Base-by-base conservation (phyloP, 2,113 vertebrate genomes). In the Elachura formosa region DNA sequence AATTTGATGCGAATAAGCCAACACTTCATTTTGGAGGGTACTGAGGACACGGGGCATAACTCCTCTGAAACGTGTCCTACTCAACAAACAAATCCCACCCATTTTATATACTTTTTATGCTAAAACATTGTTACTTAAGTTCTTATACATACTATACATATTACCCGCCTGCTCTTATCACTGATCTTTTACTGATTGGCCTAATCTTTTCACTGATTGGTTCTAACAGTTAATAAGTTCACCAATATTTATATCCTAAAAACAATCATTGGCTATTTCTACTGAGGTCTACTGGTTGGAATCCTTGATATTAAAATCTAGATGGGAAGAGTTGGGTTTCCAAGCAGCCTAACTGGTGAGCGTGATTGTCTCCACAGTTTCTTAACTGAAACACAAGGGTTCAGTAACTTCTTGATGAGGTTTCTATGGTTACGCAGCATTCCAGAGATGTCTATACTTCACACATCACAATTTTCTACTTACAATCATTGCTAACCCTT, bases 301-400 rank as follows among this genome's bases (percentile, higher is more conserved):
- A 68, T 51, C 9, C 14, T 51, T 36, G 14, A 51, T 43, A 51
- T 33, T 36, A 43, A 59, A 76, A 68, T 31, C 31, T 36, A 85
- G 25, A 36, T 66, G 25, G 13, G 34, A 76, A 59, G 26, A 17
- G 2, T 5, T 33, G 5, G 22, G 14, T 59, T 86, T 76, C 62
- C 83, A 59, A 68, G 26, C 22, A 58, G 52, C 5, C 6, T 26
- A 67, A 33, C 22, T 51, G 14, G 22, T 38, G 18, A 59, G 4
- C 0, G 0, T 21, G 13, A 19, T 36, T 0, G 0, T 41, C 25
- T 67, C 43, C 26, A 28, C 33, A 45, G 17, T 59, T 58, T 49
- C 72, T 43, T 85, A 33, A 28, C 22, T 5, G 2, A 45, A 86
- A 43, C 33, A 12, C 33, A 33, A 43, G 8, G 10, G 33, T 59